Evolutionary conservation across 2,113 vertebrate genomes (phyloP).

Genomic region (Megaceryle maxima): DNA sequence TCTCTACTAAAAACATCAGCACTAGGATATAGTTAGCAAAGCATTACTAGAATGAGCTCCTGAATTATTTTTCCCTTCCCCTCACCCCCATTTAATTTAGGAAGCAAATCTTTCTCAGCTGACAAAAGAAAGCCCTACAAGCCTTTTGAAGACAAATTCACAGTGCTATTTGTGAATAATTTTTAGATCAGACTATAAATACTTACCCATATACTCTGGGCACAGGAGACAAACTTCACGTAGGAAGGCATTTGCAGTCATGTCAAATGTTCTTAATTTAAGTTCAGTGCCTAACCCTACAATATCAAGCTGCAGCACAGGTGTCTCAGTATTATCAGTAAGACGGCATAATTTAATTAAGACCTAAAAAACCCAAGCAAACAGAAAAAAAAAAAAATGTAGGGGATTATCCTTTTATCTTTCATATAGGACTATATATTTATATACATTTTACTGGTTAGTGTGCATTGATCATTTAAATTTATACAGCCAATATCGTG

Average conservation of each 20-base stretch:
- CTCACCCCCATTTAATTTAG: background rate
- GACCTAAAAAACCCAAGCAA: constrained; percentile 71
- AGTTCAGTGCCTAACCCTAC: constrained; percentile 90
- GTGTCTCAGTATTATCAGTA: constrained; percentile 73
- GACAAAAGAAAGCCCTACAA: background rate
- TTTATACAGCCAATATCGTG: background rate
- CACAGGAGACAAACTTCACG: constrained; percentile 91
- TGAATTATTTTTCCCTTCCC: background rate
- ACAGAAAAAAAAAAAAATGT: too few species aligned
- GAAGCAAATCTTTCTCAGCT: background rate
- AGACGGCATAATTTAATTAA: constrained; percentile 87
- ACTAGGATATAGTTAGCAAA: background rate
- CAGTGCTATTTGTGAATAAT: background rate
- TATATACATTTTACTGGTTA: background rate
- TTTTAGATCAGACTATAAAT: background rate
- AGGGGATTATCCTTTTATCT: background rate
- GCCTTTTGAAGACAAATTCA: background rate
- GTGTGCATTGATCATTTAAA: background rate
- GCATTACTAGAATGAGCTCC: background rate
- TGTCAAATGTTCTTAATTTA: constrained; percentile 87
- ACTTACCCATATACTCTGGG: constrained; percentile 90
- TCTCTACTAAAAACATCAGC: background rate
- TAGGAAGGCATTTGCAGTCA: constrained; percentile 88
- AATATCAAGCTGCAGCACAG: constrained; percentile 85
- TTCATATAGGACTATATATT: background rate